These are phyloP conservation scores for Intellagama lesueurii DNA, from an alignment of 2,797 vertebrate species.

Conservation along the genomic window DNA sequence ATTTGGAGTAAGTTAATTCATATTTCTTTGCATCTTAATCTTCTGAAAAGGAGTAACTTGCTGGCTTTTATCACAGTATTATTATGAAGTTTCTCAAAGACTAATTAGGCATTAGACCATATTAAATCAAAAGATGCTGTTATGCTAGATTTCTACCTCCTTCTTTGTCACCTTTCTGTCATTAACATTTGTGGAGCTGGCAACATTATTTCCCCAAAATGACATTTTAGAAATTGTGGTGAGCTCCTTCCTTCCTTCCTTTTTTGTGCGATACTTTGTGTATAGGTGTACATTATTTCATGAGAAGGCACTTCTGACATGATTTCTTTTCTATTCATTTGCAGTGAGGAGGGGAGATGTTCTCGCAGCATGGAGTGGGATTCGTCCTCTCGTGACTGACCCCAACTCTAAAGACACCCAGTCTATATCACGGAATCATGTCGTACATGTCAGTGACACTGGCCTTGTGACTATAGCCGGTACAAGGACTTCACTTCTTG, in stretches of 20 bases:
- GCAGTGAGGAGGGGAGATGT: constrained; percentile 96
- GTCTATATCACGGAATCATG: constrained; percentile 93
- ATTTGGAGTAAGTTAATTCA: background rate
- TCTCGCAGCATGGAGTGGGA: constrained; percentile 97
- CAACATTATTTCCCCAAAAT: constrained; percentile 2
- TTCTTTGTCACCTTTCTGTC: background rate
- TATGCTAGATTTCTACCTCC: background rate
- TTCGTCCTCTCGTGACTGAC: constrained; percentile 94
- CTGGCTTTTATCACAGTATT: background rate
- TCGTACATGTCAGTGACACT: constrained; percentile 88
- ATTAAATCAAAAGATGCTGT: constrained; percentile 15
- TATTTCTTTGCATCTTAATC: background rate
- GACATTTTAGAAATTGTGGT: constrained; percentile 13
- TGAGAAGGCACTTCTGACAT: background rate
- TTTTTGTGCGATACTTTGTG: background rate
- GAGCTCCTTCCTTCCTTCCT: too few relatives aligned
- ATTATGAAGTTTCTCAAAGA: background rate
- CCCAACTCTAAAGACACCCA: constrained; percentile 94
- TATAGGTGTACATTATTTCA: background rate
- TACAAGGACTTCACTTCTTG: constrained; percentile 41
- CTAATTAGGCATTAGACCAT: background rate
- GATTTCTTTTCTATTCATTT: constrained; percentile 5
- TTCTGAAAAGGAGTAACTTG: background rate
- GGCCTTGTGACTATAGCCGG: constrained; percentile 96
- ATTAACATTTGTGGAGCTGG: constrained; percentile 16